Conservation (phyloP, 2,113 vertebrate genomes). For the Beaufortia kweichowensis region DNA sequence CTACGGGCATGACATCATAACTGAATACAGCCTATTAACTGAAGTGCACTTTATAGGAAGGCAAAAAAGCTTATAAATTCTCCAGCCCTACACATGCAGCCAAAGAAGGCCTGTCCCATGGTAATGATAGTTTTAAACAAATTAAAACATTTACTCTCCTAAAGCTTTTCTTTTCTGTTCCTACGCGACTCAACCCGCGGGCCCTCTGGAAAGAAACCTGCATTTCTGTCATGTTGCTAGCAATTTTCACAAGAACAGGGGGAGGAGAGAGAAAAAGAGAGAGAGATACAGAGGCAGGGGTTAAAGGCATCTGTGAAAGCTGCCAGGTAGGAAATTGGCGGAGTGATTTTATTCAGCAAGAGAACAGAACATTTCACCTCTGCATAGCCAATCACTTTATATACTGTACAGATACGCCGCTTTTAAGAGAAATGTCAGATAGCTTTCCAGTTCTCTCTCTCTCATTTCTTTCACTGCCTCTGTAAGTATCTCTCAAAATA, state of each 20-base stretch:
- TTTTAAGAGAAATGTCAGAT: constrained; percentile 40
- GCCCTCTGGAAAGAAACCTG: constrained; percentile 16
- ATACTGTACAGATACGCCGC: constrained; percentile 10
- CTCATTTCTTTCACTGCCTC: background rate
- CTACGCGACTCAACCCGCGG: constrained; percentile 1
- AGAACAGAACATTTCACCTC: constrained; percentile 45
- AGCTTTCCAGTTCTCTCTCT: constrained; percentile 20
- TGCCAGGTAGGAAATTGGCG: constrained; percentile 36
- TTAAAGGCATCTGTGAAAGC: constrained; percentile 33
- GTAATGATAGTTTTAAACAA: constrained; percentile 25
- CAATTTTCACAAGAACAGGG: constrained; percentile 21
- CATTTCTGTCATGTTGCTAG: constrained; percentile 35
- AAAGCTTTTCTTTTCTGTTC: background rate
- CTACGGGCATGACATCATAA: background rate
- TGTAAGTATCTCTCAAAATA: constrained; percentile 9
- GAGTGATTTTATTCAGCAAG: constrained; percentile 24
- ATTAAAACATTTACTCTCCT: constrained; percentile 33
- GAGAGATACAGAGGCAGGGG: constrained; percentile 37
- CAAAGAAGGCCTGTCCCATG: background rate
- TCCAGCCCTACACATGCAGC: background rate
- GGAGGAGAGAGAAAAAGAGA: constrained; percentile 34
- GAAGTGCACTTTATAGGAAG: constrained; percentile 11
- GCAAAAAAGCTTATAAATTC: background rate
- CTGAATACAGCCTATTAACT: constrained; percentile 19
- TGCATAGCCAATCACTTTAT: constrained; percentile 42